Percentiles rank a stretch among this genome's conserved stretches.
phyloP scores from a whole-genome alignment of 2,113 vertebrate species.

The Hydrochoerus hydrochaeris region DNA sequence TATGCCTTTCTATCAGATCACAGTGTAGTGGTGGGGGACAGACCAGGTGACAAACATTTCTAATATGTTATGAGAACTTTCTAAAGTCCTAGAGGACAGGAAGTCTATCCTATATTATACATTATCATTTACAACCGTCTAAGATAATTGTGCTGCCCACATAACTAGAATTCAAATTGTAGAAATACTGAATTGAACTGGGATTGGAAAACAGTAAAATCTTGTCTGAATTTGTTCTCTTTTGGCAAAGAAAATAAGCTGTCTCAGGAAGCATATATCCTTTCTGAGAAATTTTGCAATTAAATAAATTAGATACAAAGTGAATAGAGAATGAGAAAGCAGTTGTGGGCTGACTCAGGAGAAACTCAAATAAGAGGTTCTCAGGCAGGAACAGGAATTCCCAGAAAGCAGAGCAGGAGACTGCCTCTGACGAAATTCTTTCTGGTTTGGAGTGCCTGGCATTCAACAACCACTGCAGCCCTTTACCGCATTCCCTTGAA shows the following conservation, averaged over 20 bases:
- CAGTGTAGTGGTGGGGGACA: not conserved
- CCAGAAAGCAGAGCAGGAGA: conserved; percentile 33
- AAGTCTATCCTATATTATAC: not conserved
- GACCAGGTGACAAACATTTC: not conserved
- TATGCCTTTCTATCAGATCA: not conserved
- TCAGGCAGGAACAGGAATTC: conserved; percentile 13
- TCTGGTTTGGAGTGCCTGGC: conserved; percentile 23
- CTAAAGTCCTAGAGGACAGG: not conserved
- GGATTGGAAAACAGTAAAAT: not conserved
- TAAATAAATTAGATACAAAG: not conserved
- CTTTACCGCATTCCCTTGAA: not conserved
- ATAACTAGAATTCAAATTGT: not conserved
- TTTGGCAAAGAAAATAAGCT: not conserved
- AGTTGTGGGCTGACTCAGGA: conserved; percentile 54
- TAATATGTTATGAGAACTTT: not conserved
- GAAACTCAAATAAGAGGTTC: conserved; percentile 71
- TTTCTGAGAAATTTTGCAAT: conserved; percentile 36
- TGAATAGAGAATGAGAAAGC: conserved; percentile 15
- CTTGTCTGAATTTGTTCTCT: not conserved
- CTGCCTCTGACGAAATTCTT: not conserved
- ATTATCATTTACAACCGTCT: not conserved
- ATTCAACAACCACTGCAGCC: not conserved
- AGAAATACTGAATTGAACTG: not conserved
- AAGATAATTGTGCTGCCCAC: not conserved
- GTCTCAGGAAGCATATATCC: not conserved